Evolutionary conservation across 2,888 invertebrate species (phyloP), one percentile per base, ranked within the genome.

Genomic region (Hoplodrina ambigua): DNA sequence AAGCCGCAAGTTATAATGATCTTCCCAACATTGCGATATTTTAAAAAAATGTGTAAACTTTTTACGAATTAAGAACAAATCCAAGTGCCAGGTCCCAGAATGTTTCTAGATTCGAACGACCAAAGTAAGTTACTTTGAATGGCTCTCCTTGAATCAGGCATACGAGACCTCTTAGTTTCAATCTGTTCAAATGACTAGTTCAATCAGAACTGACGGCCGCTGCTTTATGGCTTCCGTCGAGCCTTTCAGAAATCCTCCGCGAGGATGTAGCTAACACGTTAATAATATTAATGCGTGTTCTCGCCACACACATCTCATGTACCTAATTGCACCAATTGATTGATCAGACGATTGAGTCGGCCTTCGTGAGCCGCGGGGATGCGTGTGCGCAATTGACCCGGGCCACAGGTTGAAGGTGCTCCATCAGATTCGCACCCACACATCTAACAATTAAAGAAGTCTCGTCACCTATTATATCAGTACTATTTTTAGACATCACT

Each of bases 391-490:
- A 80, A 46, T 80, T 78, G 81, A 78, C 78, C 81, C 60, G 50
- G 61, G 67, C 60, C 64, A 72, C 71, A 56, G 81, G 71, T 72
- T 59, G 56, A 55, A 80, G 80, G 65, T 65, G 61, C 54, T 33
- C 30, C 37, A 53, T 55, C 76, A 64, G 69, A 41, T 65, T 69
- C 53, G 74, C 77, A 70, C 74, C 71, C 72, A 84, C 80, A 72
- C 82, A 55, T n/a, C 61, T 41, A 61, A 67, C 74, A 84, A 82
- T 84, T 80, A 80, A 81, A 76, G 57, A 53, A 63, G 72, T 53
- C 66, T 59, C 68, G 55, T 64, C 71, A 79, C 70, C 54, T 64
- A 68, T 70, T 73, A 54, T 79, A 74, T 68, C 79, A 73, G 66
- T 50, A 55, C 59, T 82, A 84, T 82, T 82, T 80, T 80, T 69